Evolutionary conservation across 2,888 invertebrate species (phyloP), one percentile per base, ranked within the genome.

Genomic region (Lottia scabra): DNA sequence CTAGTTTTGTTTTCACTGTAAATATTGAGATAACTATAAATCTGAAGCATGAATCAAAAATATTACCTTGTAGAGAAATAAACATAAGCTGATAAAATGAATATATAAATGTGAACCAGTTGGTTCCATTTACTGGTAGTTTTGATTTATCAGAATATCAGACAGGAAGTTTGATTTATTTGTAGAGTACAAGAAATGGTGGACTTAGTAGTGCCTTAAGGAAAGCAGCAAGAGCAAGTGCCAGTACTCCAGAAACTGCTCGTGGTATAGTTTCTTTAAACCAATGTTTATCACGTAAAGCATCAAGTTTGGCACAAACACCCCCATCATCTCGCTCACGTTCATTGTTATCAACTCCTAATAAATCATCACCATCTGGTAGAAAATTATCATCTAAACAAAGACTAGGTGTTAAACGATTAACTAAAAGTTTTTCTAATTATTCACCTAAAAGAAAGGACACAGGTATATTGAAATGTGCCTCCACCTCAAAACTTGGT

Each of bases 201-300:
- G 46, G 71, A 15, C 19, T 68, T 10, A 66, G 66, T 38, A 82
- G 81, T 27, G 84, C 86, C 10, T 79, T 63, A 56, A 79, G 82
- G 45, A 85, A 85, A 56, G 85, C 86, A 26, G 86, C 86, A 2
- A 68, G 86, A 45, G 86, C 86, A 44, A 82, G 84, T 74, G 86
- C 86, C 19, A 83, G 86, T 69, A 86, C 86, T 0, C 86, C 85
- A 56, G 85, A 86, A 72, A 85, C 85, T 16, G 84, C 84, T 3
- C 67, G 86, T 63, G 86, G 86, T 16, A 80, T 85, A 44, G 79
- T 82, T n/a, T 80, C 81, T 70, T 76, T 84, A 30, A 76, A 79
- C 30, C 77, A 78, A 19, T 79, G 81, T 43, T 67, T 78, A n/a
- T 72, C 75, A 38, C 76, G 74, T 45, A 74, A 78, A 62, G 63